phyloP scores from a whole-genome alignment of 2,113 vertebrate species.

The Hippocampus comes region DNA sequence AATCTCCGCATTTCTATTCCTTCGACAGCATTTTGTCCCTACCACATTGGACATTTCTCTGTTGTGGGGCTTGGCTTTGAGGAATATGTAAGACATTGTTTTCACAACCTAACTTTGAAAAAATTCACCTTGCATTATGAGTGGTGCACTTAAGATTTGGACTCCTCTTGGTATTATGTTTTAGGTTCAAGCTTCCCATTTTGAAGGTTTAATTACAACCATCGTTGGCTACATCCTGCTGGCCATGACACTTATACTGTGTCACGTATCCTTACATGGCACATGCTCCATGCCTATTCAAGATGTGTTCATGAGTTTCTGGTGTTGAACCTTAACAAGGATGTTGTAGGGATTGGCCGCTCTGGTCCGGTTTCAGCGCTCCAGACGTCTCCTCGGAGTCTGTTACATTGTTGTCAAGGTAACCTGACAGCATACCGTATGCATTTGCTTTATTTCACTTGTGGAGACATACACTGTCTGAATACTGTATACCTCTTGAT shows the following conservation, averaged over 20 bases:
- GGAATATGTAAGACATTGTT: constrained; percentile 83
- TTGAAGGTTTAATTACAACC: constrained; percentile 96
- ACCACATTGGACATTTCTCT: constrained; percentile 97
- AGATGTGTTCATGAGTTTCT: background rate
- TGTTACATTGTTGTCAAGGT: constrained; percentile 99
- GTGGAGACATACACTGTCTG: background rate
- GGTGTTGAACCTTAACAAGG: constrained; percentile 72
- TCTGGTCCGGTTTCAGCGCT: constrained; percentile 94
- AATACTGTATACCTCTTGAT: background rate
- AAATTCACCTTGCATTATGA: background rate
- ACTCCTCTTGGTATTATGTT: constrained; percentile 19
- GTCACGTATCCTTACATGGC: constrained; percentile 90
- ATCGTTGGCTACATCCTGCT: constrained; percentile 96
- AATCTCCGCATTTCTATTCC: background rate
- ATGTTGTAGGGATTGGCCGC: constrained; percentile 87
- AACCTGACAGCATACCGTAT: constrained; percentile 37
- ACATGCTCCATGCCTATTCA: background rate
- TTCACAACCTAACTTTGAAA: background rate
- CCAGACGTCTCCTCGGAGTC: constrained; percentile 90
- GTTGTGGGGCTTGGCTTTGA: constrained; percentile 96
- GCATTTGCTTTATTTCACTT: background rate
- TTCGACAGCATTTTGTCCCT: constrained; percentile 92
- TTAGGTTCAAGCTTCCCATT: constrained; percentile 96
- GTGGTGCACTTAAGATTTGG: constrained; percentile 72
- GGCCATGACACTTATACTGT: constrained; percentile 92